These are phyloP conservation scores for Phymatocera aterrima DNA, from an alignment of 2,888 invertebrate species.

Conservation along the genomic window DNA sequence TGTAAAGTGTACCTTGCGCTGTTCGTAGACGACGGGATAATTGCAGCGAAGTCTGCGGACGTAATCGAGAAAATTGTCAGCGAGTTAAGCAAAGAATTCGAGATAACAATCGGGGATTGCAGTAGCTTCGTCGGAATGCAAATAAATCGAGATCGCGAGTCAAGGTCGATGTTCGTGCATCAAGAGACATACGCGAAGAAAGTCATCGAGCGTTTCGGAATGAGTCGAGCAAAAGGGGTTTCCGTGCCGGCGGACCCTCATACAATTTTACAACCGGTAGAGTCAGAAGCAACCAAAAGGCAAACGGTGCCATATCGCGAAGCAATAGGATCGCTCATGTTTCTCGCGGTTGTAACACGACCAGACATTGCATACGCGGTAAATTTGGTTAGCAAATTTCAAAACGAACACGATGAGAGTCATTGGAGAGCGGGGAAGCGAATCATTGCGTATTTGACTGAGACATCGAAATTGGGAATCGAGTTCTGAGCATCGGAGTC, in stretches of 20 bases:
- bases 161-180: conserved; percentile 50
- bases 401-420: conserved; percentile 36
- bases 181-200: conserved; percentile 52
- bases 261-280: too few relatives aligned
- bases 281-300: too few relatives aligned
- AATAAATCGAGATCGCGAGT: neutral
- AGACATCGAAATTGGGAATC: conserved; percentile 46
- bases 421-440: conserved; percentile 51
- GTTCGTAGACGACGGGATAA: conserved; percentile 43
- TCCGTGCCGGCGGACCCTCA: conserved; percentile 49
- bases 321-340: conserved; percentile 46
- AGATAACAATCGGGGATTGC: conserved; percentile 8
- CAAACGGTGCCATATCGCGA: conserved; percentile 49
- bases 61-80: too few relatives aligned
- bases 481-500: conserved; percentile 43
- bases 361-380: conserved; percentile 49
- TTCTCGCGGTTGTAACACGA: conserved; percentile 43
- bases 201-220: conserved; percentile 48
- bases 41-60: neutral
- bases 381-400: conserved; percentile 46
- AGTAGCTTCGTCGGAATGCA: neutral
- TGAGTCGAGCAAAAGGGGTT: conserved; percentile 50
- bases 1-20: conserved; percentile 40
- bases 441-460: conserved; percentile 47
- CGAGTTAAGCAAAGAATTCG: neutral